Base-by-base conservation (phyloP, 2,113 vertebrate species). In the Hiodon alosoides region DNA sequence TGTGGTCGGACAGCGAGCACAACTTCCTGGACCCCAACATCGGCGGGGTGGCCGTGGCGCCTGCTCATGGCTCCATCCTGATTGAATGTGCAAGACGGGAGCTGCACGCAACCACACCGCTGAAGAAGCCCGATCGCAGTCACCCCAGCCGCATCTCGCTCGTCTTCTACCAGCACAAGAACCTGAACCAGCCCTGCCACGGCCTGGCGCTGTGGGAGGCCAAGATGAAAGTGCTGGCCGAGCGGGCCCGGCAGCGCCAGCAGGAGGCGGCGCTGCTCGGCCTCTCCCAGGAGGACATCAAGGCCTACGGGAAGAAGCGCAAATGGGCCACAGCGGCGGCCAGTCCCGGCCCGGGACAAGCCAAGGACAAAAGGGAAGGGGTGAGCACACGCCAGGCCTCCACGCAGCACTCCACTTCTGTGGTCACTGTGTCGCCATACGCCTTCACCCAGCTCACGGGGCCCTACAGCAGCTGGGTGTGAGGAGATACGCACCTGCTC, bases 101-200 rank as follows among this genome's bases (percentile, higher is more conserved):
- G 86, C 91, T 99, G 8, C 97, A 99, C 0, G 97, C 97, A 80
- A 99, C 97, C 85, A 98, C 97, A 0, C 97, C 97, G 0, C 90
- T 99, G 77, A 98, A 95, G 90, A 98, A 89, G 69, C 97, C 97
- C 31, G 93, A 99, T 86, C 95, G 97, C 77, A 91, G 93, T 78
- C 97, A 98, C 81, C 97, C 97, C 31, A 93, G 94, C 5, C 96
- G 97, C 83, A 99, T 99, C 90, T 98, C 97, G 79, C 90, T 99
- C 80, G 97, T 99, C 76, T 99, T 99, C 89, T 99, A 99, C 93
- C 97, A 99, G 93, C 97, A 99, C 92, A 99, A 99, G 91, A 99
- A 98, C 91, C 91, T 99, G 83, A 98, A 98, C 88, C 96, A 98
- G 89, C 96, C 97, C 82, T 90, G 92, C 79, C 97, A 99, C 0